Evolutionary conservation across 2,888 invertebrate genomes (phyloP).

Genomic region (Drosophila lutescens): DNA sequence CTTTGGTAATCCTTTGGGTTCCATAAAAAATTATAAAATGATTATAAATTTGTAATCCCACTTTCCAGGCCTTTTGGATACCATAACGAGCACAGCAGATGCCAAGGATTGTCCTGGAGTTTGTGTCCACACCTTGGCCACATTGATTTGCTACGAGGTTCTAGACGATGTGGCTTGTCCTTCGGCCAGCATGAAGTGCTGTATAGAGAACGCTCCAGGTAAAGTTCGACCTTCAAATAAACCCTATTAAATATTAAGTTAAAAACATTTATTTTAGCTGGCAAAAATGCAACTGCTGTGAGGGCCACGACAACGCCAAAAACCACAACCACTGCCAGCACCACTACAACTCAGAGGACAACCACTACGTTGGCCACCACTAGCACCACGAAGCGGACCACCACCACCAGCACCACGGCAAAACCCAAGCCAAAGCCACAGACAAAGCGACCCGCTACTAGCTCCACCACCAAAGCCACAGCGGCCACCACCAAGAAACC

Average conservation of each 20-base stretch:
- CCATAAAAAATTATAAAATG: too few species aligned
- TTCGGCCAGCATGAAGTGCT: conserved; percentile 92
- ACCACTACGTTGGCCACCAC: conserved; percentile 69
- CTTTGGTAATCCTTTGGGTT: too few species aligned
- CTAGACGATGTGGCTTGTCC: conserved; percentile 93
- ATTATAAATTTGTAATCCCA: too few species aligned
- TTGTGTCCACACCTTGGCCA: conserved; percentile 93
- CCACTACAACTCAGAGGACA: conserved; percentile 58
- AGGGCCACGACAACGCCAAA: conserved; percentile 56
- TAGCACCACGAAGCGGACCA: conserved; percentile 78
- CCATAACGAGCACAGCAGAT: conserved; percentile 93
- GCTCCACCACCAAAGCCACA: conserved; percentile 67
- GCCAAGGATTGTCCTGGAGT: conserved; percentile 94
- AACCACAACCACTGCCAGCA: conserved; percentile 49
- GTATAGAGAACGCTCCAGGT: conserved; percentile 90
- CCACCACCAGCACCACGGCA: conserved; percentile 64
- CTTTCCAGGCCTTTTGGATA: conserved; percentile 90
- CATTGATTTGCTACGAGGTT: conserved; percentile 93
- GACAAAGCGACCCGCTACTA: conserved; percentile 68
- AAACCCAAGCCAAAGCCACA: conserved; percentile 72
- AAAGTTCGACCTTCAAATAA: conserved; percentile 65
- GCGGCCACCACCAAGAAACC: conserved; percentile 69
- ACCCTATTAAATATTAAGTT: too few species aligned
- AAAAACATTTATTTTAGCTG: conserved; percentile 38
- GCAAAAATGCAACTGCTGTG: conserved; percentile 83